Base-by-base conservation (phyloP, 1,140 invertebrate species). In the Berghia stephanieae region DNA sequence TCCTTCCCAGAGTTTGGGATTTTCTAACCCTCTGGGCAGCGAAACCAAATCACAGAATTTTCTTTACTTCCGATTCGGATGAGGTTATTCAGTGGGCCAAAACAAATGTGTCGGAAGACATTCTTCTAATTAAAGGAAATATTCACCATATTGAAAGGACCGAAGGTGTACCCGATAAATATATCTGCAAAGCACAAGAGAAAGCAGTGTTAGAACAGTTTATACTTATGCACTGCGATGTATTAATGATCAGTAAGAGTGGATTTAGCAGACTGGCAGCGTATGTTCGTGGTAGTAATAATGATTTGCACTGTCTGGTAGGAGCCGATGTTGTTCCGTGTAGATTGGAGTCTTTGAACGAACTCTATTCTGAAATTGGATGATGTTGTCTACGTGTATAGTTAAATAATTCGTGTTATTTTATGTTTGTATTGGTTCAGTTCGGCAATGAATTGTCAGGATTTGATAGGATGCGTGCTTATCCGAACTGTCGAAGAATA, bases 1-100 rank as follows among this genome's bases (percentile, higher is more conserved):
- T 71, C 46, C 38, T 80, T 2, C 5, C 34, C 3, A 55, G 38
- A n/a, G 63, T 80, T 13, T 80, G 79, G 76, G 46, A 78, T 36
- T 82, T 80, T 40, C 57, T 82, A 3, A 36, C 27, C n/a, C 16
- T 24, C 27, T 52, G 71, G 36, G 31, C 43, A 3, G 38, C 68
- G 34, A 60, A 52, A 6, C n/a, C 40, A 24, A 72, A 44, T 6
- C 63, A 75, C 44, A 76, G 57, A 42, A 69, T 82, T 2, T 82
- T 80, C 67, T 57, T 82, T 3, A 67, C 75, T 3, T 71, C 81
- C 0, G 81, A 82, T 38, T 80, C 79, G 2, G 40, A 75, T 31
- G 40, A 66, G 3, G 66, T 79, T 21, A n/a, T 66, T 1, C 27
- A 31, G 10, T 10, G 27, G 27, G 81, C 77, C 6, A 66, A 24